Base-by-base conservation (phyloP, 2,888 invertebrate species). In the Ophonus ardosiacus region DNA sequence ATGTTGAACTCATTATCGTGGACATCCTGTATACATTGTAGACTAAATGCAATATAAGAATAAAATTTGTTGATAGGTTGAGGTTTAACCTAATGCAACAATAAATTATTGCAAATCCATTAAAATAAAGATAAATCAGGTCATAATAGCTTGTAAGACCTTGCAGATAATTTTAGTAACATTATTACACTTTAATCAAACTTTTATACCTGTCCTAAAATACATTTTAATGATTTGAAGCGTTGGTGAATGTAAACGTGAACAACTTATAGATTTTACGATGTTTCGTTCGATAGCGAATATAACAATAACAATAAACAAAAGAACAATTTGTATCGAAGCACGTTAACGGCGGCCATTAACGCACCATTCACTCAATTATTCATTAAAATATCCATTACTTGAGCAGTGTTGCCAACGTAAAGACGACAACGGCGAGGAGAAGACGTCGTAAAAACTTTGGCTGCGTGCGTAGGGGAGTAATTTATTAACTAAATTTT, bases 321-420 rank as follows among this genome's bases (percentile, higher is more conserved):
- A 82, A 82, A 57, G 71, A 71, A 71, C 57, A 71, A 82, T 82
- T 68, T 71, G 71, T 82, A 68, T 56, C 8, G 43, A 13, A 10
- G 24, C n/a, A 81, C 51, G 65, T 17, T 63, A 74, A 74, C 71
- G 71, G 43, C 18, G 40, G 24, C 82, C 82, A 82, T 82, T 82
- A 82, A 82, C 82, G 82, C 82, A 82, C 68, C 68, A 71, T 24
- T 57, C 71, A 38, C 71, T 82, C 68, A 68, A 82, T 82, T 82
- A 82, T 82, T 82, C 82, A 82, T 82, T 82, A 71, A 82, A 82
- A 82, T 82, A 82, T 82, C 65, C 82, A 82, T 82, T 82, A 82
- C 81, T 81, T 81, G 63, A 65, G 68, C 82, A 82, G 82, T 21
- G 68, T 74, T 74, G 43, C 71, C 71, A 74, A 74, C 71, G 71